These are phyloP conservation scores for Apoderus coryli DNA, from an alignment of 2,888 invertebrate genomes.

Conservation along the genomic window DNA sequence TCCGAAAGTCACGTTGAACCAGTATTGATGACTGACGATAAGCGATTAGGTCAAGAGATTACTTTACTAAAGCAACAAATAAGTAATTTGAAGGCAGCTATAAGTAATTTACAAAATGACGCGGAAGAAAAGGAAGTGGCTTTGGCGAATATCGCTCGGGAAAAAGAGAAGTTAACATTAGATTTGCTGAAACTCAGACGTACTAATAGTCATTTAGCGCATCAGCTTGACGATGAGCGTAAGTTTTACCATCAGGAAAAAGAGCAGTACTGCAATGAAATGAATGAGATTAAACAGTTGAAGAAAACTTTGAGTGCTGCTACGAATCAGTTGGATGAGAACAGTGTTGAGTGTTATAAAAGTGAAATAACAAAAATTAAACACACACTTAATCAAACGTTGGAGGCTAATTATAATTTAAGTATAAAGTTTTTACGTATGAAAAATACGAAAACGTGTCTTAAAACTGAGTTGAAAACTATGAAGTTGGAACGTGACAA, in stretches of 20 bases:
- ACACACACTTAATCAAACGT: conserved; percentile 27
- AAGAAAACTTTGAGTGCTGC: conserved; percentile 22
- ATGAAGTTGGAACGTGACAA: conserved; percentile 26
- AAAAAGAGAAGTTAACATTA: conserved; percentile 37
- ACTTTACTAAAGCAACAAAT: conserved; percentile 30
- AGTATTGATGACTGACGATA: conserved; percentile 16
- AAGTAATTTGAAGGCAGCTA: conserved; percentile 32
- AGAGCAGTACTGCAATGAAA: conserved; percentile 37
- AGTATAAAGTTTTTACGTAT: conserved; percentile 32
- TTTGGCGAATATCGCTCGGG: conserved; percentile 34
- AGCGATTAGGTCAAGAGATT: conserved; percentile 23
- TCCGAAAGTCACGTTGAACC: conserved; percentile 12
- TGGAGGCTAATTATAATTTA: conserved; percentile 33
- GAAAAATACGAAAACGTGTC: conserved; percentile 30
- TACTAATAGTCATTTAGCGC: conserved; percentile 34
- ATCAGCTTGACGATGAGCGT: conserved; percentile 41
- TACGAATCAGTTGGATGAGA: conserved; percentile 15
- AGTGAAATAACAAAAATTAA: conserved; percentile 30
- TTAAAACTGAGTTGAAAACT: conserved; percentile 26
- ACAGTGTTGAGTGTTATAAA: conserved; percentile 23
- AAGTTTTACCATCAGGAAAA: conserved; percentile 40
- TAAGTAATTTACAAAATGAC: conserved; percentile 33
- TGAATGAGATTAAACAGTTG: conserved; percentile 30
- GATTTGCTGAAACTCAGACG: conserved; percentile 37
- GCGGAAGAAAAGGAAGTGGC: conserved; percentile 35